phyloP scores from a whole-genome alignment of 2,797 vertebrate species.

The Valencia hispanica region DNA sequence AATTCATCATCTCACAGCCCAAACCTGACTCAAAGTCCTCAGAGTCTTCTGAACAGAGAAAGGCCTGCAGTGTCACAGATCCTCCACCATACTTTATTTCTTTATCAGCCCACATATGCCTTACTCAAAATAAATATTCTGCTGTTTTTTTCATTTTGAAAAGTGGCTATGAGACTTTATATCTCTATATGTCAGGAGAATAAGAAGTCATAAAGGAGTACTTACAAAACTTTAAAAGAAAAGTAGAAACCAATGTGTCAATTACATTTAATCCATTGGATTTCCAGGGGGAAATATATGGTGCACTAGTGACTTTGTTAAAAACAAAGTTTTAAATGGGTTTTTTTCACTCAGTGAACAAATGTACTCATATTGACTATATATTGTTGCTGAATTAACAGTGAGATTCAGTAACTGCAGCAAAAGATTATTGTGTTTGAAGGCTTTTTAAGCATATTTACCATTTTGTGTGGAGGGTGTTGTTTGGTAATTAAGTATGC shows the following conservation, averaged over 20 bases:
- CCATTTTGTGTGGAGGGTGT: neutral
- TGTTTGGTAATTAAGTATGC: neutral
- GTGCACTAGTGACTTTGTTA: neutral
- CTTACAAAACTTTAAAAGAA: neutral
- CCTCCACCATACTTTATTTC: neutral
- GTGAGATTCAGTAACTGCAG: neutral
- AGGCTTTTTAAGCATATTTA: neutral
- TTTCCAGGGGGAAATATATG: neutral
- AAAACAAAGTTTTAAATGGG: neutral
- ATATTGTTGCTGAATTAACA: neutral
- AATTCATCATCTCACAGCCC: no score
- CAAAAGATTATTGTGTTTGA: neutral
- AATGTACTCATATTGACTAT: neutral
- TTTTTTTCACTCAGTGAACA: neutral
- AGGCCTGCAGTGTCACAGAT: no score
- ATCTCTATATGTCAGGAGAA: no score
- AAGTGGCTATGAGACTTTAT: neutral
- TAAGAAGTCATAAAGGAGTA: neutral
- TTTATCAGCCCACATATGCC: neutral
- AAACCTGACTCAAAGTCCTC: neutral
- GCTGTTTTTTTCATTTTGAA: neutral
- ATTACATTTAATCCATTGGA: neutral
- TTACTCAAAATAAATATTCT: neutral
- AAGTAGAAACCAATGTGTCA: no score
- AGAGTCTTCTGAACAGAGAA: neutral